Evolutionary conservation across 2,797 vertebrate genomes (phyloP), one percentile per base, ranked within the genome.

Genomic region (Carapus acus): DNA sequence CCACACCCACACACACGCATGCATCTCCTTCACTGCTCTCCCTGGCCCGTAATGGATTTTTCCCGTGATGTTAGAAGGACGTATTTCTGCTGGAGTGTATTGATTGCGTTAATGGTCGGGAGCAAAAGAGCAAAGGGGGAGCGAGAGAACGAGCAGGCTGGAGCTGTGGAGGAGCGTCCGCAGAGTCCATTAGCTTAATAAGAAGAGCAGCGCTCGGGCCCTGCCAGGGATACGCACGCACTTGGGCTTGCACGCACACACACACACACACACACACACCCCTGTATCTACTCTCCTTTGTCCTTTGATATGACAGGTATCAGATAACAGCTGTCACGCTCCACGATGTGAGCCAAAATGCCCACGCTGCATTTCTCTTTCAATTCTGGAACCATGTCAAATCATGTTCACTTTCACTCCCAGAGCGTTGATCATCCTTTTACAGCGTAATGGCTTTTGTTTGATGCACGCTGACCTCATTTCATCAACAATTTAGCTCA

Each of bases 141-240:
- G 42, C 14, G 37, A 34, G 55, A 62, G 66, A 55, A 59, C 69
- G 61, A 54, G 61, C 62, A 69, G 70, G 64, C 69, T 65, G 73
- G 73, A 74, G 73, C 78, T 54, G 56, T 38, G 43, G 77, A 57
- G 62, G 67, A 78, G 76, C 69, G 76, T 38, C 48, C 77, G 61
- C 65, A 36, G 67, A 83, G 78, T 85, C 84, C 87, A 87, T 88
- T 88, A 88, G 84, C 82, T 85, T 88, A 87, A 84, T 88, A 85
- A 86, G 75, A 78, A 79, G 44, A 80, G 68, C 66, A 68, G 69
- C 61, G 34, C 56, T 59, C 52, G 48, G 59, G 66, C 54, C 47
- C 55, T 39, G 22, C 64, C 29, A 46, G 43, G 67, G 47, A 59
- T 9, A 58, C 53, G 52, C 59, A 66, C 46, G 49, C n/a, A n/a